Evolutionary conservation across 2,113 vertebrate species (phyloP).

Genomic region (Neodontobutis hainanensis): DNA sequence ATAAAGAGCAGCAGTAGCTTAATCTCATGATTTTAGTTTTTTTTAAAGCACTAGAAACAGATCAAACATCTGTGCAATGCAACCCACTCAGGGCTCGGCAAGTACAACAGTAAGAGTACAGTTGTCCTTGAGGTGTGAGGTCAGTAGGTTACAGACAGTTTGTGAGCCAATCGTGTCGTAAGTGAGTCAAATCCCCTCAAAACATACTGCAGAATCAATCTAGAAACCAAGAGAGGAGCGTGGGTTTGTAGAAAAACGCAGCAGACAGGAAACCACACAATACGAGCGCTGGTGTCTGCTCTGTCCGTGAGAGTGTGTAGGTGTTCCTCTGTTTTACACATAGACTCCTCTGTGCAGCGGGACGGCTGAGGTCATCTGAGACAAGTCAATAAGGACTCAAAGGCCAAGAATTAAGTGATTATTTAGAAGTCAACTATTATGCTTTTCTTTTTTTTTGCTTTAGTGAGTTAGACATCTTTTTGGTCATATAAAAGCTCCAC

Average conservation of each 20-base stretch:
- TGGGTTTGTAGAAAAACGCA: constrained; percentile 68
- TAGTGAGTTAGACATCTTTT: too few species aligned
- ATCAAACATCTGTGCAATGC: too few species aligned
- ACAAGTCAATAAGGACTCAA: constrained; percentile 27
- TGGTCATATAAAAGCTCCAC: too few species aligned
- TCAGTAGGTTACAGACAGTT: constrained; percentile 66
- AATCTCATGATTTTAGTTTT: too few species aligned
- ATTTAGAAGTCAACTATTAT: too few species aligned
- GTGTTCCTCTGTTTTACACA: constrained; percentile 72
- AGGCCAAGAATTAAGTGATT: too few species aligned
- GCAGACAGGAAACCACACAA: constrained; percentile 77
- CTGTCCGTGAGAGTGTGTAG: constrained; percentile 49
- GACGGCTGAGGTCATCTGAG: constrained; percentile 69
- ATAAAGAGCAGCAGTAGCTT: too few species aligned
- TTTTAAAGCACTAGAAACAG: too few species aligned
- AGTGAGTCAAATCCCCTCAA: constrained; percentile 49
- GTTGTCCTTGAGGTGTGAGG: constrained; percentile 61
- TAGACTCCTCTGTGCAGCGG: constrained; percentile 55
- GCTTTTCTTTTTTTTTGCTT: too few species aligned
- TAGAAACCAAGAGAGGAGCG: constrained; percentile 55
- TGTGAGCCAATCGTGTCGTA: constrained; percentile 44
- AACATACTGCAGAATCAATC: constrained; percentile 76
- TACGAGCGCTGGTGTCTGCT: constrained; percentile 68
- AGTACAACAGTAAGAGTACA: neutral
- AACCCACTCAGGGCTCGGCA: neutral